phyloP scores from a whole-genome alignment of 2,113 vertebrate species.

The Elgaria multicarinata region DNA sequence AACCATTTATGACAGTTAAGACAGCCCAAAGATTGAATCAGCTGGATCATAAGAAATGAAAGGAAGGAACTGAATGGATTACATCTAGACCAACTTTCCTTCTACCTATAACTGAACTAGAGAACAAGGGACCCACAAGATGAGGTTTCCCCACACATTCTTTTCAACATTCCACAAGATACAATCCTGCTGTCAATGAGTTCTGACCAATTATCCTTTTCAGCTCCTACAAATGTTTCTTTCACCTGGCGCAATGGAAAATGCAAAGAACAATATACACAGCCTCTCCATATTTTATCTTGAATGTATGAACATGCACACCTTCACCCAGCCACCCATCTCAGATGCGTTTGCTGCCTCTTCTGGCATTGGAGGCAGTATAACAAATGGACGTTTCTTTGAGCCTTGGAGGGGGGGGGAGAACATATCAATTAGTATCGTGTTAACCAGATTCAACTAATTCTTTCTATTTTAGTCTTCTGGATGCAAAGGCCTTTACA shows the following conservation, averaged over 20 bases:
- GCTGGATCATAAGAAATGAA: not conserved
- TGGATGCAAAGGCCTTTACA: not conserved
- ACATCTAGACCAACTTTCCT: not conserved
- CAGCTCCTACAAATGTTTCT: not conserved
- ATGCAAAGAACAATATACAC: not conserved
- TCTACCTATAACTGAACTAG: not conserved
- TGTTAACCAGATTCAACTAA: not conserved
- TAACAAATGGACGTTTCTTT: not conserved
- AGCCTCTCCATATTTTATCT: not conserved
- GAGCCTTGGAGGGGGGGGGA: not conserved
- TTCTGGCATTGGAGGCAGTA: not conserved
- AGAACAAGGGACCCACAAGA: constrained; percentile 6
- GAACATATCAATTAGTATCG: not conserved
- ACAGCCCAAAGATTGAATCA: constrained; percentile 8
- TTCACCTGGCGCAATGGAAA: constrained; percentile 13
- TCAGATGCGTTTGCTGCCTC: not conserved
- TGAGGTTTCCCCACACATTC: not conserved
- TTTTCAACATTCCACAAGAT: not conserved
- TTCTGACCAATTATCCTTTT: not conserved
- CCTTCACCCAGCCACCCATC: not conserved
- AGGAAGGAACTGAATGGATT: not conserved
- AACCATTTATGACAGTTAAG: not conserved
- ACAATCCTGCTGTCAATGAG: not conserved
- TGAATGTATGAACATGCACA: not conserved
- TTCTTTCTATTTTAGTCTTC: not conserved